These are phyloP conservation scores for Sphinx pinastri DNA, from an alignment of 2,888 invertebrate genomes.

Conservation along the genomic window DNA sequence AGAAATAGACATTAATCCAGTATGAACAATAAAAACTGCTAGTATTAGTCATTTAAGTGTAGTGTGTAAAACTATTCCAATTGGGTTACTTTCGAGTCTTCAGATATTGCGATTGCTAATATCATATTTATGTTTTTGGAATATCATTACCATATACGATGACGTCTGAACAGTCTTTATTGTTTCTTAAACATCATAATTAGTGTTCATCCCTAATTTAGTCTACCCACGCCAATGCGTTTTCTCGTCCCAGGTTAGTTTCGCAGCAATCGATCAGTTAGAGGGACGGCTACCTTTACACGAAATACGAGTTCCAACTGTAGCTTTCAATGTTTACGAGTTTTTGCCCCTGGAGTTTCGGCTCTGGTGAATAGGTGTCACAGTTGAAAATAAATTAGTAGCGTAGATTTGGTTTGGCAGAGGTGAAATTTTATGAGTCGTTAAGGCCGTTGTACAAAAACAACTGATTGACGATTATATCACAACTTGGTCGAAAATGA, in stretches of 20 bases:
- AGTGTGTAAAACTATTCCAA: too few species aligned
- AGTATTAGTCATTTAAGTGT: too few species aligned
- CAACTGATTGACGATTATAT: too few species aligned
- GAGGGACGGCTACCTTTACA: slow-evolving; percentile 69
- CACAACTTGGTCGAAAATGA: too few species aligned
- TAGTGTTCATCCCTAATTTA: slow-evolving; percentile 8
- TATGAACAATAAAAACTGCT: too few species aligned
- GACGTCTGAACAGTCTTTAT: not conserved
- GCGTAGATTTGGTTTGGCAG: not conserved
- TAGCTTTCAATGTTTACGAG: slow-evolving; percentile 58
- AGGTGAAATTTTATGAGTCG: too few species aligned
- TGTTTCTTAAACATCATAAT: slow-evolving; percentile 43
- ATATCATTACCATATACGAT: not conserved
- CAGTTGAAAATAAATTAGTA: not conserved
- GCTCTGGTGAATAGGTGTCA: slow-evolving; percentile 7
- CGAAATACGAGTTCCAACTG: slow-evolving; percentile 68
- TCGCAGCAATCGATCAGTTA: slow-evolving; percentile 65
- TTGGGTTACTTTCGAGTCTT: not conserved
- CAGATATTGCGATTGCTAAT: not conserved
- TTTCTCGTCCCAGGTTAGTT: slow-evolving; percentile 4
- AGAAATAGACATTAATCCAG: too few species aligned
- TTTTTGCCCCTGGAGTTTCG: slow-evolving; percentile 38
- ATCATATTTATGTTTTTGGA: too few species aligned
- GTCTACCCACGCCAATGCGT: slow-evolving; percentile 16
- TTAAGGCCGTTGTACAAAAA: too few species aligned